A percentile compares a stretch with the other conserved stretches of the same genome.
Evolutionary conservation across 2,888 invertebrate species (phyloP).

Genomic region (Linyphia triangularis): DNA sequence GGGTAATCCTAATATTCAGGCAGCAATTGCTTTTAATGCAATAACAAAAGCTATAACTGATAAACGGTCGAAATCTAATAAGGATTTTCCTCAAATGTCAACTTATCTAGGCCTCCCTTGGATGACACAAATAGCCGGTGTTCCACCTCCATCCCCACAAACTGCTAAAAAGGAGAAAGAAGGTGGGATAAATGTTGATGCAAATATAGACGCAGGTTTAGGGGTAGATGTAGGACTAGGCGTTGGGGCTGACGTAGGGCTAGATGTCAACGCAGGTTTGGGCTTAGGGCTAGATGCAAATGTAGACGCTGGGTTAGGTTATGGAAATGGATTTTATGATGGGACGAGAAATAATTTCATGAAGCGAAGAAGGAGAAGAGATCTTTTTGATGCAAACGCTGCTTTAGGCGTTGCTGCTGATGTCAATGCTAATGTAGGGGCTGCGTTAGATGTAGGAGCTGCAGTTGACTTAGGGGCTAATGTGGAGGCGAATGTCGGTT

Average conservation of each 20-base stretch:
- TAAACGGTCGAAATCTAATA: not conserved
- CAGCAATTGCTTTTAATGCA: constrained; percentile 66
- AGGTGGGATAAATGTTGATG: not conserved
- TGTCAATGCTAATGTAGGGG: constrained; percentile 43
- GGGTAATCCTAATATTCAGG: constrained; percentile 64
- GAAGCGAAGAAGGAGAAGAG: not conserved
- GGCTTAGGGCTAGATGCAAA: not conserved
- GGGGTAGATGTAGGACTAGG: constrained; percentile 18
- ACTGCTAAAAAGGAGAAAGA: not conserved
- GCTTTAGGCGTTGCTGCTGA: constrained; percentile 20
- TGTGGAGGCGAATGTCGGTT: not conserved
- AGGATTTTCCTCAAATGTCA: not conserved
- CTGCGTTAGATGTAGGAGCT: not conserved
- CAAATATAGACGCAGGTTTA: not conserved
- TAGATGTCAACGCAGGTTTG: not conserved
- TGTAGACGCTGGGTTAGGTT: not conserved
- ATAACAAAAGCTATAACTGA: constrained; percentile 21
- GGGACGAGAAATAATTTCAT: not conserved
- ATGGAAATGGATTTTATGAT: not conserved
- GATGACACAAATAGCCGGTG: constrained; percentile 44
- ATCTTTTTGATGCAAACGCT: constrained; percentile 14
- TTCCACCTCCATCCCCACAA: not conserved
- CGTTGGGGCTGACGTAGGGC: not conserved
- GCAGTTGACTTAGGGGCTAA: not conserved
- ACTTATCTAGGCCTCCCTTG: constrained; percentile 17